These are phyloP conservation scores for Anolis sagrei DNA, from an alignment of 2,113 vertebrate genomes.

Conservation along the genomic window DNA sequence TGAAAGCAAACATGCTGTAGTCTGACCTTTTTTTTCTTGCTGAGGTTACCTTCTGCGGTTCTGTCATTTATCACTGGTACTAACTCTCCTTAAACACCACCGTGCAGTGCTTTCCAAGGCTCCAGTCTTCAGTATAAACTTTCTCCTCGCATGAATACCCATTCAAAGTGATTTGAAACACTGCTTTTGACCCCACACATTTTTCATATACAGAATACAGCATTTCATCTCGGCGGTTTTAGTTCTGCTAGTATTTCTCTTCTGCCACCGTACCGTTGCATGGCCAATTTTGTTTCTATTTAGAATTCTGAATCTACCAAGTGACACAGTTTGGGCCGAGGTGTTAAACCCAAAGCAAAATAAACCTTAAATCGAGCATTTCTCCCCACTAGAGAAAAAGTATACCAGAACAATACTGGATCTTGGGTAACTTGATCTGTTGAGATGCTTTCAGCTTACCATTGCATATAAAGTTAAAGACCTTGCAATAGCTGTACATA, in stretches of 20 bases:
- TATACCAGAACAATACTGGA: neutral
- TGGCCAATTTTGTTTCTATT: neutral
- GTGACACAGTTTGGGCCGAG: neutral
- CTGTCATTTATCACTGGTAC: conserved; percentile 25
- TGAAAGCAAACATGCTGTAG: conserved; percentile 43
- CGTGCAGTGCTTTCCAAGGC: conserved; percentile 20
- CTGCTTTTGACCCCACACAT: conserved; percentile 1
- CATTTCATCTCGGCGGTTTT: conserved; percentile 22
- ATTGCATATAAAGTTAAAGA: neutral
- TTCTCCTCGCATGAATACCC: conserved; percentile 47
- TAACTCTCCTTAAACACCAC: conserved; percentile 39
- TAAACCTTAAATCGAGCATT: neutral
- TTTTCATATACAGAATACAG: conserved; percentile 21
- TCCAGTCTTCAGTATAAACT: conserved; percentile 41
- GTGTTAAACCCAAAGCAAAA: neutral
- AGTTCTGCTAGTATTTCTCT: neutral
- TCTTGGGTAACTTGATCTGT: neutral
- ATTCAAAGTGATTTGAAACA: conserved; percentile 43
- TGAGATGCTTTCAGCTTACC: too few species aligned
- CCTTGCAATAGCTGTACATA: neutral
- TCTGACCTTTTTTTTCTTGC: conserved; percentile 67
- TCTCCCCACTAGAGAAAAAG: neutral
- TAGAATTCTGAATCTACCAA: neutral
- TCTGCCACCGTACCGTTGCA: neutral
- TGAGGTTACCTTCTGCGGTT: conserved; percentile 32